Evolutionary conservation across 1,140 invertebrate genomes (phyloP), one percentile per base, ranked within the genome.

Genomic region (Tyrophagus putrescentiae): DNA sequence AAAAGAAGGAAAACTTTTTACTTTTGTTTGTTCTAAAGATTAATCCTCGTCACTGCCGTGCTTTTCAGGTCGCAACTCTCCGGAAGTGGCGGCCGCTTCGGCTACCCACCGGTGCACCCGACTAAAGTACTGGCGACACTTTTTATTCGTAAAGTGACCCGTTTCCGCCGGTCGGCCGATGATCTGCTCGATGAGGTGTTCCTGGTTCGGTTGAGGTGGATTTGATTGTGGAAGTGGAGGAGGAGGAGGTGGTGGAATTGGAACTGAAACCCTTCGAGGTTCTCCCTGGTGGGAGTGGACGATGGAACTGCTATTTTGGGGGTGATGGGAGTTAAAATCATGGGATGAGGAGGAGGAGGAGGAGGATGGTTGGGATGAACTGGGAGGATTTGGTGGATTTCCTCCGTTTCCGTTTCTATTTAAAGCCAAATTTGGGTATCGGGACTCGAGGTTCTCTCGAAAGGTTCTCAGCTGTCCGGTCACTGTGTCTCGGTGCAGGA

Each of bases 31-130:
- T n/a, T n/a, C n/a, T n/a, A n/a, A n/a, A n/a, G n/a, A n/a, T n/a
- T n/a, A n/a, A n/a, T n/a, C n/a, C n/a, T n/a, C n/a, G 36, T 39
- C 13, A 39, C 36, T 21, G 45, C 31, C 9, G 45, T 7, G 18
- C 45, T 48, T 48, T 7, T 48, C 21, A 48, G 18, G 31, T 48
- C 45, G 45, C n/a, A n/a, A n/a, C n/a, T n/a, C n/a, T 48, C 45
- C 45, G 45, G 45, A 7, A 48, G 18, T 48, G 45, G 45, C 21
- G 45, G 45, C 31, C 45, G 45, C 31, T 48, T 48, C 21, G 45
- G 45, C n/a, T 7, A 48, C 45, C 45, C 45, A 48, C 7, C 45
- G 45, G 18, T 48, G 45, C 6, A 48, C 45, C 7, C 45, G 45
- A 9, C 21, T 25, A 48, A 48, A 48, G 31, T 48, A 48, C 31